Conservation (phyloP, 2,888 invertebrate genomes). For the Eupsilia transversa region DNA sequence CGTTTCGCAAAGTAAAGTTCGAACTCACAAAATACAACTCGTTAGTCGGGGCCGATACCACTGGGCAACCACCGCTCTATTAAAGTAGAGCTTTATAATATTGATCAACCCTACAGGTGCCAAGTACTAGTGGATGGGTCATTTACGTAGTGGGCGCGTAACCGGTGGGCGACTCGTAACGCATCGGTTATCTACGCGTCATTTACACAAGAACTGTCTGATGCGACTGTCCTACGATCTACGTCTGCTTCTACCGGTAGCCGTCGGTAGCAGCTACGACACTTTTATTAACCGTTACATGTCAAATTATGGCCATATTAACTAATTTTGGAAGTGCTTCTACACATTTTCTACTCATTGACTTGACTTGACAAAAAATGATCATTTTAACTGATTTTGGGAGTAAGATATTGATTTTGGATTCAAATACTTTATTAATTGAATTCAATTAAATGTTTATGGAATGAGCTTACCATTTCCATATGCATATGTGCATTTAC, state of each 20-base stretch:
- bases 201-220: conserved; percentile 70
- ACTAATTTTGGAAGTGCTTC: not conserved
- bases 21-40: too few relatives aligned
- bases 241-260: conserved; percentile 22
- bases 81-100: not conserved
- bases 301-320: conserved; percentile 39
- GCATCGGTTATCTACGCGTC: conserved; percentile 74
- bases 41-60: too few relatives aligned
- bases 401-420: not conserved
- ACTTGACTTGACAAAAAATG: conserved; percentile 31
- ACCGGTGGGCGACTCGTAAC: conserved; percentile 72
- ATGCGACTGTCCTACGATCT: conserved; percentile 35
- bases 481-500: not conserved
- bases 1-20: too few relatives aligned
- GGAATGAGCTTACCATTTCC: too few relatives aligned
- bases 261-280: conserved; percentile 37
- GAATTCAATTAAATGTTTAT: not conserved
- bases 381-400: conserved; percentile 9
- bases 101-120: conserved; percentile 50
- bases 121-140: conserved; percentile 49
- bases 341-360: conserved; percentile 32
- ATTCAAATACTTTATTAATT: not conserved
- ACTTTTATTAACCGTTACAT: conserved; percentile 37
- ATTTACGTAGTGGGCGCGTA: conserved; percentile 70
- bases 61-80: too few relatives aligned